phyloP scores from a whole-genome alignment of 2,888 invertebrate species.

The Syritta pipiens region DNA sequence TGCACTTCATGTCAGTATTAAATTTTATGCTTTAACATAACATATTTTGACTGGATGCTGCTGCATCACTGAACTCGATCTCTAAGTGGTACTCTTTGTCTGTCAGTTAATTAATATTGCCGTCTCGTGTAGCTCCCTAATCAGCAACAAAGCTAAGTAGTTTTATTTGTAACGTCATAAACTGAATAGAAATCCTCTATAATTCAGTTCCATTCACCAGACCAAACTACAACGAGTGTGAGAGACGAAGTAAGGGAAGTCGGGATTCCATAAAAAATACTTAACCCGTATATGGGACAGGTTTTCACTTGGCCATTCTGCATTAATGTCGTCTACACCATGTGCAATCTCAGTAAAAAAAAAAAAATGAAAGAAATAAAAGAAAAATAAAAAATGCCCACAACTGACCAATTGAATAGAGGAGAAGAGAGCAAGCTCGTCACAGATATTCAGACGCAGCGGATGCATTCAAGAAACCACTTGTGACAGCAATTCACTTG shows the following conservation, averaged over 20 bases:
- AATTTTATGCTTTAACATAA: too few relatives aligned
- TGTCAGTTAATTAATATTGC: too few relatives aligned
- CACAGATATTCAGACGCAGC: slow-evolving; percentile 55
- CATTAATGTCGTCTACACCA: slow-evolving; percentile 15
- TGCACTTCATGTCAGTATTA: too few relatives aligned
- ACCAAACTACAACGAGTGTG: neutral
- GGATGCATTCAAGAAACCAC: slow-evolving; percentile 65
- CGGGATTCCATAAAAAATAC: slow-evolving; percentile 24
- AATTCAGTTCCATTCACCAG: neutral
- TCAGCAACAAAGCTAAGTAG: too few relatives aligned
- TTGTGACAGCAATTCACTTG: slow-evolving; percentile 39
- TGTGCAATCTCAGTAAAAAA: slow-evolving; percentile 24
- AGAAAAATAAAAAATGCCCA: slow-evolving; percentile 1
- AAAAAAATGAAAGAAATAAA: neutral
- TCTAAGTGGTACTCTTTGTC: too few relatives aligned
- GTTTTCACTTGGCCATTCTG: slow-evolving; percentile 39
- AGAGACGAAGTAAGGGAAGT: neutral
- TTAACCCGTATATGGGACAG: slow-evolving; percentile 50
- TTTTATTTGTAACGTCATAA: too few relatives aligned
- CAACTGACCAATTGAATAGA: slow-evolving; percentile 52
- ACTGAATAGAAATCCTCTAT: neutral
- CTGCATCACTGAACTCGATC: too few relatives aligned
- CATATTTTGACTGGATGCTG: too few relatives aligned
- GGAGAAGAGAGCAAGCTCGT: slow-evolving; percentile 36
- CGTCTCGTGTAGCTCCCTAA: too few relatives aligned